Evolutionary conservation across 2,888 invertebrate genomes (phyloP), one percentile per base, ranked within the genome.

Genomic region (Chalcosyrphus nemorum): DNA sequence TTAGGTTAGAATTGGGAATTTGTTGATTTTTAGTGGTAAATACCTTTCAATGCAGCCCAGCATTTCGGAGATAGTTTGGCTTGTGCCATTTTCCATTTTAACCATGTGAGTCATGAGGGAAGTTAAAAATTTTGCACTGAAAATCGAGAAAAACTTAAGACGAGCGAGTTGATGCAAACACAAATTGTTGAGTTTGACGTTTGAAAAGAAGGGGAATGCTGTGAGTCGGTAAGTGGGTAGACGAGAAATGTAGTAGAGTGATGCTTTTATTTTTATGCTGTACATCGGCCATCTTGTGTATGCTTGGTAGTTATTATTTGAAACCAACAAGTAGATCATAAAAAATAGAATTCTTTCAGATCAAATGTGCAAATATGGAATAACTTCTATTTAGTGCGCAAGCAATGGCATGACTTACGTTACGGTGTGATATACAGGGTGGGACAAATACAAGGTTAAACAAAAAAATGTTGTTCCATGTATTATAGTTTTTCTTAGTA

Each of bases 41-140:
- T 93, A 97, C 97, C 97, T 95, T 93, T 98, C 98, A 87, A 98
- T 98, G 89, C 97, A 97, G 92, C 96, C 96, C 45, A 98, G 92
- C 94, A 97, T 96, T 81, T 94, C 93, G 52, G 96, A 95, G 70
- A 98, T 96, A 27, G 96, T 96, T 92, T 90, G 89, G 74, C 90
- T 89, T 85, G 90, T 91, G 1, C 91, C 92, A 80, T 92, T 92
- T 88, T 91, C 92, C 89, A 92, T 91, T 89, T 91, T 91, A n/a
- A 92, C 90, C 86, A 91, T 88, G 70, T 90, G 89, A 32, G 90
- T 88, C 92, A 92, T 92, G 45, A 68, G 27, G 11, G 66, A 59
- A 72, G 59, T 24, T 63, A 47, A 7, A 45, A 68, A 54, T 84
- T 57, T 29, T 13, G 47, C 15, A 41, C 11, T 6, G 38, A 78